phyloP scores from a whole-genome alignment of 2,888 invertebrate species.

The Sylvicola cinctus region DNA sequence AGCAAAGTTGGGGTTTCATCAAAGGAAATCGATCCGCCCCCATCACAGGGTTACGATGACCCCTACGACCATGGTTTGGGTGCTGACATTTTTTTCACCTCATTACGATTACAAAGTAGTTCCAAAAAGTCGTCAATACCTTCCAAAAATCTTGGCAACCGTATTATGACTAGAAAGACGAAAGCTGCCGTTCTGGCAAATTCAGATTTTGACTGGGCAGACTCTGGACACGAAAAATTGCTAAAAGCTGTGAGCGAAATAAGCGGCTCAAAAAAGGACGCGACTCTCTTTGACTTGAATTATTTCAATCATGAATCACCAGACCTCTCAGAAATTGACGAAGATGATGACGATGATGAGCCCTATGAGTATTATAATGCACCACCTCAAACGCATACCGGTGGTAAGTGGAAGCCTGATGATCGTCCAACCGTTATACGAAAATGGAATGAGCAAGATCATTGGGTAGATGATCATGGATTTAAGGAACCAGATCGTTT shows the following conservation, averaged over 20 bases:
- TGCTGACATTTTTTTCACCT: conserved; percentile 73
- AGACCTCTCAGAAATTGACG: conserved; percentile 14
- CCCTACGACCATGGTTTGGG: conserved; percentile 44
- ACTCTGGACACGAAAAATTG: conserved; percentile 23
- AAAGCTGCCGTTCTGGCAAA: conserved; percentile 20
- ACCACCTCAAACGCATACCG: conserved; percentile 35
- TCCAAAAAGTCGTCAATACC: conserved; percentile 29
- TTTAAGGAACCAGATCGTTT: not conserved
- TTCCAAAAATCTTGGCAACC: conserved; percentile 10
- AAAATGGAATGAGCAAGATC: conserved; percentile 14
- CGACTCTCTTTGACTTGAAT: conserved; percentile 20
- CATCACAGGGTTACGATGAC: conserved; percentile 24
- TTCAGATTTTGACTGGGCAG: conserved; percentile 16
- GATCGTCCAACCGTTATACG: conserved; percentile 4
- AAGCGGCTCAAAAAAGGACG: conserved; percentile 32
- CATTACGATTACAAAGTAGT: conserved; percentile 57
- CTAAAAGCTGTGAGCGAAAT: conserved; percentile 44
- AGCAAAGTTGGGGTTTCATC: conserved; percentile 4
- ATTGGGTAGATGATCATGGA: conserved; percentile 6
- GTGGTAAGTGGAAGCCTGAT: conserved; percentile 59
- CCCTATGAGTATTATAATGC: conserved; percentile 25
- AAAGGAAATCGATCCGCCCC: conserved; percentile 15
- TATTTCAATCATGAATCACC: conserved; percentile 12
- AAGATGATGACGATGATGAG: conserved; percentile 28
- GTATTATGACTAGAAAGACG: conserved; percentile 26